Evolutionary conservation across 2,113 vertebrate genomes (phyloP).

Genomic region (Gymnogyps californianus): DNA sequence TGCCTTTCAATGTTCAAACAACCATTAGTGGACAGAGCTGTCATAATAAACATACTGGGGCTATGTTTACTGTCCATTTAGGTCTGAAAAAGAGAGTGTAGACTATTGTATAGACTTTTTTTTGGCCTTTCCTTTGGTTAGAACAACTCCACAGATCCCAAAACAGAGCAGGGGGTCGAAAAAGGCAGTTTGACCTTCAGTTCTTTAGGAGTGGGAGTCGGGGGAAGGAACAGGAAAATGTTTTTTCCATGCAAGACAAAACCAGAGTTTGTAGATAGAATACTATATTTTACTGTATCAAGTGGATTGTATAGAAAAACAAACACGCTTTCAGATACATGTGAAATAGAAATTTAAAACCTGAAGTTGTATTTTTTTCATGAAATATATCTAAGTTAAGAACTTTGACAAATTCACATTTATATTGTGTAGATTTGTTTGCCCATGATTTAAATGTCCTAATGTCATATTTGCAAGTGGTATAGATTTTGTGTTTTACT

Average conservation of each 20-base stretch:
- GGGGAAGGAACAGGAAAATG: background rate
- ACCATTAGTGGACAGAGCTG: background rate
- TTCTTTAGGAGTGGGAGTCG: background rate
- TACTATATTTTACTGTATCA: background rate
- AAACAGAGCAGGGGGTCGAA: fast-evolving
- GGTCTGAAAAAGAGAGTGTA: background rate
- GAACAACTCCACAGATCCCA: background rate
- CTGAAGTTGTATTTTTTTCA: background rate
- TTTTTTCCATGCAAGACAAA: background rate
- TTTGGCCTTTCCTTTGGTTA: background rate
- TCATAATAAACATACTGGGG: background rate
- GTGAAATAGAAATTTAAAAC: background rate
- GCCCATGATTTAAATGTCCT: background rate
- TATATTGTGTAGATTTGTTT: background rate
- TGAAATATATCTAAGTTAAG: background rate
- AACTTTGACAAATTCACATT: background rate
- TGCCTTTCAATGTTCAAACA: background rate
- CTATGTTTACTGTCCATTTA: background rate
- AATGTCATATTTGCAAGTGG: background rate
- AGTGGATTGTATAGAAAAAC: background rate
- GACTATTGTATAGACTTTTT: background rate
- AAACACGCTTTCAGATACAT: background rate
- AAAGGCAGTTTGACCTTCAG: background rate
- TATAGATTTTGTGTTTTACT: background rate
- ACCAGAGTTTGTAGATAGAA: background rate